Evolutionary conservation across 2,113 vertebrate genomes (phyloP).

Genomic region (Mesoclemmys tuberculata): DNA sequence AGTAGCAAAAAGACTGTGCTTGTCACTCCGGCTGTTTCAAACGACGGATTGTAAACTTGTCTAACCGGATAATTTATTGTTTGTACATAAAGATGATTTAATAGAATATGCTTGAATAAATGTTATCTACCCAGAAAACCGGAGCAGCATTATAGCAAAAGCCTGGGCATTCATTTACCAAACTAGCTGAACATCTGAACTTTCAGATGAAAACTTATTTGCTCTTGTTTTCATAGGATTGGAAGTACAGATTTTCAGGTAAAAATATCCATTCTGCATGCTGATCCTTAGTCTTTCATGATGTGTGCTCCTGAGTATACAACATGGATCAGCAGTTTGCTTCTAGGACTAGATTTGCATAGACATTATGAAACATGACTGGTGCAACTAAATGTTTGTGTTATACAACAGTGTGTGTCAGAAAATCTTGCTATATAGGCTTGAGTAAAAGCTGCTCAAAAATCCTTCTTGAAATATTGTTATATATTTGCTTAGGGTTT

Average conservation of each 20-base stretch:
- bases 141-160: background rate
- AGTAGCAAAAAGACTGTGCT: background rate
- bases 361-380: slow-evolving; percentile 59
- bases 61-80: background rate
- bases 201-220: no score
- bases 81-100: background rate
- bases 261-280: background rate
- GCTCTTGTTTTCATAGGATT: background rate
- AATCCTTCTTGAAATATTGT: background rate
- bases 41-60: background rate
- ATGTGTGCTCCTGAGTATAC: slow-evolving; percentile 21
- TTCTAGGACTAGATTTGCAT: slow-evolving; percentile 24
- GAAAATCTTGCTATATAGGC: slow-evolving; percentile 59
- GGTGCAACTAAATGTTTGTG: slow-evolving; percentile 54
- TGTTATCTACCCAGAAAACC: background rate
- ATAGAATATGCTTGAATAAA: background rate
- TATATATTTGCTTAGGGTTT: background rate
- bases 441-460: slow-evolving; percentile 17
- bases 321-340: slow-evolving; percentile 58
- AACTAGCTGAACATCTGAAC: background rate
- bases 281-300: slow-evolving; percentile 38
- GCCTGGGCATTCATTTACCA: background rate
- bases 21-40: background rate
- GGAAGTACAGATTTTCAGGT: background rate
- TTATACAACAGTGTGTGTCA: slow-evolving; percentile 61